phyloP scores from a whole-genome alignment of 1,140 invertebrate species.

The Pentalonia nigronervosa region DNA sequence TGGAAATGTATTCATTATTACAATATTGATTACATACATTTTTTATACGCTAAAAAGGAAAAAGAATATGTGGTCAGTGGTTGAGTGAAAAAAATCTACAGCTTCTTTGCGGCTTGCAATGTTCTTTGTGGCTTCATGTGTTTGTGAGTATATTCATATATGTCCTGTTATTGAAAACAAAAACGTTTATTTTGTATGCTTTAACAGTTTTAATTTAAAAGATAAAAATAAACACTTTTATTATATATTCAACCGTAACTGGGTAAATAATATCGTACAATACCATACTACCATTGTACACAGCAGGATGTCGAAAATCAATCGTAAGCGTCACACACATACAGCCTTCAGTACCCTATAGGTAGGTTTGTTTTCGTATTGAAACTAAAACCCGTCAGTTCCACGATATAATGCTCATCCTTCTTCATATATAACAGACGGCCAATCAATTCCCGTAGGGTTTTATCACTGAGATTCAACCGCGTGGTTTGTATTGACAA shows the following conservation, averaged over 20 bases:
- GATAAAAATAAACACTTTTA: background rate
- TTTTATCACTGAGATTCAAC: background rate
- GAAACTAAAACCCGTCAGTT: slow-evolving; percentile 26
- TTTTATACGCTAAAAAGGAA: too few relatives aligned
- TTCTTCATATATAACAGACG: background rate
- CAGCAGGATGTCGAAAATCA: slow-evolving; percentile 4
- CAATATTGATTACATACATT: too few relatives aligned
- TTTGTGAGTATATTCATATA: background rate
- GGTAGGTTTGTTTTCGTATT: background rate
- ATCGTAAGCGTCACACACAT: slow-evolving; percentile 31
- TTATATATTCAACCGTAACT: background rate
- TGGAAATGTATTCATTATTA: too few relatives aligned
- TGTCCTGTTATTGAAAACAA: background rate
- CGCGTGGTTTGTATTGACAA: background rate
- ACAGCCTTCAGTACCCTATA: background rate
- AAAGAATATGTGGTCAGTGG: too few relatives aligned
- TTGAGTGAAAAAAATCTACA: background rate
- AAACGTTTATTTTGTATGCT: background rate
- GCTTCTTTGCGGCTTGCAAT: too few relatives aligned
- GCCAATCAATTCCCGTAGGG: background rate
- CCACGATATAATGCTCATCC: background rate
- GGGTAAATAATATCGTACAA: background rate
- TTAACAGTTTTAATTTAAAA: background rate
- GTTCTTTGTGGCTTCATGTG: too few relatives aligned
- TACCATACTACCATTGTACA: background rate